phyloP scores from a whole-genome alignment of 1,140 invertebrate species.

The Acromyrmex charruanus region DNA sequence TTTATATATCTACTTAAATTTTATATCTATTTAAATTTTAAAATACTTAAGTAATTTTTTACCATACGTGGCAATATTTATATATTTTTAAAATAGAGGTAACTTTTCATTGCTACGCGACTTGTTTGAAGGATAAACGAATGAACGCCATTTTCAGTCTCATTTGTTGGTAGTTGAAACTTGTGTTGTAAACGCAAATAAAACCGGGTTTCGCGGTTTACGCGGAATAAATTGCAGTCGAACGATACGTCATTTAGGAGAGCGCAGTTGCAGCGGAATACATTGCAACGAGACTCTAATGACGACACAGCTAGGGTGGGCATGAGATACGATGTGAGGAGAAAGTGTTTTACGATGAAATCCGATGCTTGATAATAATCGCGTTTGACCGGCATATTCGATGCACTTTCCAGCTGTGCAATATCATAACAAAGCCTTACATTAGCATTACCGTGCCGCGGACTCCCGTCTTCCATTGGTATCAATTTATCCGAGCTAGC shows the following conservation, averaged over 20 bases:
- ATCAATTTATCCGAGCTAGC: constrained; percentile 21
- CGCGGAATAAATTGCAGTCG: constrained; percentile 41
- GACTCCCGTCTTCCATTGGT: constrained; percentile 13
- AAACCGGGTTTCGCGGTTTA: constrained; percentile 19
- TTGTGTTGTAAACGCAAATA: constrained; percentile 4
- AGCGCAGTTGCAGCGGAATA: neutral
- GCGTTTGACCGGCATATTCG: neutral
- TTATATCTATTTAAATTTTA: too few relatives aligned
- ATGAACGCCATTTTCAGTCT: constrained; percentile 12
- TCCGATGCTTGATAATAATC: constrained; percentile 50
- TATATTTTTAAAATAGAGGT: neutral
- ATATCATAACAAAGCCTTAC: constrained; percentile 40
- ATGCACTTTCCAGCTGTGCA: constrained; percentile 17
- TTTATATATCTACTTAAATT: too few relatives aligned
- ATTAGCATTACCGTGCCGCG: constrained; percentile 17
- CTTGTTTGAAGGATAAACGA: neutral
- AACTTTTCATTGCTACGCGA: neutral
- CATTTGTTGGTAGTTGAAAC: constrained; percentile 23
- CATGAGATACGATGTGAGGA: neutral
- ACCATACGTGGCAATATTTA: neutral
- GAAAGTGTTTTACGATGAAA: constrained; percentile 57
- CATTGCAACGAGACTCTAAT: constrained; percentile 34
- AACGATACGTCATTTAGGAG: constrained; percentile 35
- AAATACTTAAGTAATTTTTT: too few relatives aligned
- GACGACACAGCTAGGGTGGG: neutral